Conservation (phyloP, 2,888 invertebrate genomes). For the Orthonychiurus folsomi region DNA sequence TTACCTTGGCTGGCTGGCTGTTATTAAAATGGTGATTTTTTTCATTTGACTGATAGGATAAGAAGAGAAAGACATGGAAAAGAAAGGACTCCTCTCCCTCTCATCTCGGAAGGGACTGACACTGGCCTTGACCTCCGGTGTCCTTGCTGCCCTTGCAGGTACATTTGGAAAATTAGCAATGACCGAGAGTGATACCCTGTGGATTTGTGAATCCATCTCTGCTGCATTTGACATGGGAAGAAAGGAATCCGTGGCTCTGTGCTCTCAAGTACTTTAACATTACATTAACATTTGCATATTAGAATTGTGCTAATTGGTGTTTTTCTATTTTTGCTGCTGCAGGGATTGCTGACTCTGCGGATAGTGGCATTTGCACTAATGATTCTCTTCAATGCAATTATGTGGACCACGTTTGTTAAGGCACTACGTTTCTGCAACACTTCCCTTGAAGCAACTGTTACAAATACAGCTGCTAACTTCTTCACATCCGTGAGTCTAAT, state of each 20-base stretch:
- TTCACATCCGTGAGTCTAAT: conserved; percentile 45
- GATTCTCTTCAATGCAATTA: conserved; percentile 45
- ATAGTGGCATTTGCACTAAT: conserved; percentile 43
- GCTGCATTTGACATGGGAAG: background rate
- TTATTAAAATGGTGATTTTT: no score
- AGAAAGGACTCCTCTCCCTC: no score
- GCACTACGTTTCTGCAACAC: conserved; percentile 46
- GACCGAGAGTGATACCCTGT: conserved; percentile 42
- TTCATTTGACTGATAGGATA: no score
- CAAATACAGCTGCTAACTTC: conserved; percentile 48
- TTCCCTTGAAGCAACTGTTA: conserved; percentile 47
- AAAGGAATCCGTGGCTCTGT: conserved; percentile 13
- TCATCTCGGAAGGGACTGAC: conserved; percentile 33
- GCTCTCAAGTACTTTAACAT: conserved; percentile 1
- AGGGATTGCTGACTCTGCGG: no score
- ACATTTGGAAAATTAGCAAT: conserved; percentile 45
- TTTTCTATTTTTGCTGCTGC: no score
- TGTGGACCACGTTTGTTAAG: conserved; percentile 48
- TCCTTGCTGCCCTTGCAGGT: conserved; percentile 45
- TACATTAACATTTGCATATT: no score
- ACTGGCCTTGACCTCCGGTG: conserved; percentile 44
- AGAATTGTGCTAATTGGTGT: no score
- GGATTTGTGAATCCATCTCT: conserved; percentile 40
- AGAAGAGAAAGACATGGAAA: no score
- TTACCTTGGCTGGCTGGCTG: no score